Evolutionary conservation across 2,797 vertebrate genomes (phyloP).

Genomic region (Phaenicophaeus curvirostris): DNA sequence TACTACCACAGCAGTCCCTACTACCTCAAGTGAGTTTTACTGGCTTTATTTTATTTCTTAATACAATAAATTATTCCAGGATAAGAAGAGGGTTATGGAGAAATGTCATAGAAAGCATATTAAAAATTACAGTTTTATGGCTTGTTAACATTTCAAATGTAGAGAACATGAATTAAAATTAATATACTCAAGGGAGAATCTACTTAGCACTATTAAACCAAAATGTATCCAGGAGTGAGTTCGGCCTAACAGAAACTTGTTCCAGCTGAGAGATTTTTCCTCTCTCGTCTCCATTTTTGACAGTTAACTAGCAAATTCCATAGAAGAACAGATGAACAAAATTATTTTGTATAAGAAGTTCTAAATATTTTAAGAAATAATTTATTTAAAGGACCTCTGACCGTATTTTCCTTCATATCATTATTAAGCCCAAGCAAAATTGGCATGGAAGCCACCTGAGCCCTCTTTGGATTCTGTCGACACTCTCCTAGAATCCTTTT

Average conservation of each 20-base stretch:
- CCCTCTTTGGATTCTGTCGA: background rate
- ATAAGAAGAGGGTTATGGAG: background rate
- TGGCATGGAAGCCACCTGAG: background rate
- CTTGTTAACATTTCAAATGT: background rate
- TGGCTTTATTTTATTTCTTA: background rate
- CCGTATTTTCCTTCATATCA: background rate
- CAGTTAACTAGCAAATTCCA: background rate
- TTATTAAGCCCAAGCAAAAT: background rate
- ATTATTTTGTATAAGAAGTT: background rate
- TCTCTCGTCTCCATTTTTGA: background rate
- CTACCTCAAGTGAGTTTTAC: conserved; percentile 82
- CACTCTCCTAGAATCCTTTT: background rate
- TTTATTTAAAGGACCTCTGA: background rate
- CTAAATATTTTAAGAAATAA: background rate
- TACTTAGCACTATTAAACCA: background rate
- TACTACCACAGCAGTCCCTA: conserved; percentile 76
- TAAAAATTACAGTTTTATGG: background rate
- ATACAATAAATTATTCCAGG: background rate
- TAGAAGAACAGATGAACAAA: background rate
- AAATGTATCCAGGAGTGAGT: background rate
- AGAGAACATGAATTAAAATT: background rate
- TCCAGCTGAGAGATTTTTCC: background rate
- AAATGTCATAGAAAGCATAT: background rate
- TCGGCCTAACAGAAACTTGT: background rate
- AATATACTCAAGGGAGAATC: background rate